Evolutionary conservation across 2,797 vertebrate genomes (phyloP).

Genomic region (Euphonia xanthogaster): DNA sequence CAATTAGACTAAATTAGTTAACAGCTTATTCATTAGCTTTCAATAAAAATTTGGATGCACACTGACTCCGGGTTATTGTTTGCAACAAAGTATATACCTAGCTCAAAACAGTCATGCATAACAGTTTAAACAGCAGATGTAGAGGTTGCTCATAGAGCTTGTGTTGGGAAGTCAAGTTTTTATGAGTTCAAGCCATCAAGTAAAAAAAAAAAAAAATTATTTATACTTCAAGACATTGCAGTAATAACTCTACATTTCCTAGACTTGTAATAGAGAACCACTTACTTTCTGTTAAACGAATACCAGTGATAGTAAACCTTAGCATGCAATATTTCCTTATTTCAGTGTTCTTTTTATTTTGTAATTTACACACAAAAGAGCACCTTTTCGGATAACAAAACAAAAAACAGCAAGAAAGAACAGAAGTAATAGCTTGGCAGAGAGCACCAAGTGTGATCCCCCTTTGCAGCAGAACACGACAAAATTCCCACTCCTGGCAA

Average conservation of each 20-base stretch:
- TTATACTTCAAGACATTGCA: background rate
- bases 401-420: background rate
- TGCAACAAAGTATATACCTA: conserved; percentile 54
- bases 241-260: background rate
- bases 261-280: background rate
- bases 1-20: conserved; percentile 76
- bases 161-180: conserved; percentile 35
- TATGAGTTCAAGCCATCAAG: background rate
- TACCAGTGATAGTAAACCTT: background rate
- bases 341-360: background rate
- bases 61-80: conserved; percentile 63
- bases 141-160: conserved; percentile 10
- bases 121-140: conserved; percentile 22
- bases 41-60: conserved; percentile 63
- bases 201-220: background rate
- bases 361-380: background rate
- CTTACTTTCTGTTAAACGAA: background rate
- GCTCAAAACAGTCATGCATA: conserved; percentile 18
- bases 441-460: background rate
- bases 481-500: background rate
- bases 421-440: background rate
- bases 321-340: background rate
- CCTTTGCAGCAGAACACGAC: background rate
- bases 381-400: background rate
- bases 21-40: conserved; percentile 73